Evolutionary conservation across 1,140 invertebrate genomes (phyloP).

Genomic region (Camponotus pennsylvanicus): DNA sequence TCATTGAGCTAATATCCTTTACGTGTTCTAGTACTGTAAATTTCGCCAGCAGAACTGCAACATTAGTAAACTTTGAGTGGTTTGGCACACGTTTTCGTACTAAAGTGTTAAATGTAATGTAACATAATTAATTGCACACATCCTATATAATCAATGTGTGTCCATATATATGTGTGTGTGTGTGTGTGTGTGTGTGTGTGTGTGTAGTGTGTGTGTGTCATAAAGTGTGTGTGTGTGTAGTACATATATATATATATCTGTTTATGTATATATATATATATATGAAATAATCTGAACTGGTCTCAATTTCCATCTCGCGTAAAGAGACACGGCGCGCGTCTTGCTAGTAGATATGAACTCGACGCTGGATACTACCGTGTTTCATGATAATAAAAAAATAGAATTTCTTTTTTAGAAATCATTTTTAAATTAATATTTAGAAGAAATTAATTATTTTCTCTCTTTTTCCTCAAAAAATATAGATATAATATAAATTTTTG

Average conservation of each 20-base stretch:
- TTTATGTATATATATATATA: too few species aligned
- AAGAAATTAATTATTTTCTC: too few species aligned
- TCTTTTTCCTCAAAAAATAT: too few species aligned
- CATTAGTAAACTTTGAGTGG: constrained; percentile 51
- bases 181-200: too few species aligned
- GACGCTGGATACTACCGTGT: too few species aligned
- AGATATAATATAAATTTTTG: background rate
- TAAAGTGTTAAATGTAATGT: constrained; percentile 61
- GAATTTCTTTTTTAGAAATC: background rate
- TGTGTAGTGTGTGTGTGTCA: too few species aligned
- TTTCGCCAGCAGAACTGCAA: constrained; percentile 38
- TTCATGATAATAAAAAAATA: background rate
- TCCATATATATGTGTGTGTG: too few species aligned
- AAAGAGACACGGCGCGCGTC: too few species aligned
- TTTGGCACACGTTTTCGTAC: constrained; percentile 34
- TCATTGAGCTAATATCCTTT: constrained; percentile 62
- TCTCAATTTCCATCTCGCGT: too few species aligned
- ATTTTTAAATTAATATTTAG: background rate
- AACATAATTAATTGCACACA: constrained; percentile 54
- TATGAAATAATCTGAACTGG: too few species aligned
- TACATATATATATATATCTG: background rate
- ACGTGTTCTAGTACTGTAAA: constrained; percentile 52
- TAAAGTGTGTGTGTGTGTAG: too few species aligned
- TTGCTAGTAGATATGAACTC: too few species aligned
- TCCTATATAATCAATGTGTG: constrained; percentile 22